Conservation (phyloP, 1,140 invertebrate species). For the Belonocnema kinseyi region DNA sequence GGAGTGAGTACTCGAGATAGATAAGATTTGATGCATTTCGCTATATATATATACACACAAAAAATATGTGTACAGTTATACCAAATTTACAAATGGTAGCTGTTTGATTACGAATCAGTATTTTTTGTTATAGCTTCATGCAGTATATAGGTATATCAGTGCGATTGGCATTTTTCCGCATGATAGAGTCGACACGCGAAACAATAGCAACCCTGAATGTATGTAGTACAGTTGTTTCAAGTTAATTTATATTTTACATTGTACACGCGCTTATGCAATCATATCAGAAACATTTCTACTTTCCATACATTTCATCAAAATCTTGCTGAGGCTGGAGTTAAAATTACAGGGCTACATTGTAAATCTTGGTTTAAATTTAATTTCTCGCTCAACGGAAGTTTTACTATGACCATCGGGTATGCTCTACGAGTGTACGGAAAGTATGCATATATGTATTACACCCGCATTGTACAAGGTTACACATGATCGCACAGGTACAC, state of each 20-base stretch:
- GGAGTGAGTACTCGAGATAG: too few relatives aligned
- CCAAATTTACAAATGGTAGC: background rate
- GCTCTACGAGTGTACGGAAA: too few relatives aligned
- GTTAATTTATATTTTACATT: constrained; percentile 3
- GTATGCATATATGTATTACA: too few relatives aligned
- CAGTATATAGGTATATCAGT: background rate
- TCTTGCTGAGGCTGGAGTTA: too few relatives aligned
- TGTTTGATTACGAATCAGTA: background rate
- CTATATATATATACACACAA: too few relatives aligned
- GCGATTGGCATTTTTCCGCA: background rate
- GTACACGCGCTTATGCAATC: background rate
- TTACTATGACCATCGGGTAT: too few relatives aligned
- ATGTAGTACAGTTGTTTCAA: background rate
- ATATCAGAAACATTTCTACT: too few relatives aligned
- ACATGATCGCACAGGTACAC: background rate
- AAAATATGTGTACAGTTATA: too few relatives aligned
- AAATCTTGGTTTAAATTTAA: constrained; percentile 51
- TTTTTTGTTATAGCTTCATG: background rate
- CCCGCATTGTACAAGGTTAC: too few relatives aligned
- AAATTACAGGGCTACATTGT: constrained; percentile 33
- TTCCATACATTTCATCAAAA: too few relatives aligned
- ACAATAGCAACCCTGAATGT: background rate
- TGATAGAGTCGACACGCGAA: background rate
- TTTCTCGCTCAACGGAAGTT: constrained; percentile 51
- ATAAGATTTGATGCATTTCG: too few relatives aligned